Evolutionary conservation across 2,797 vertebrate genomes (phyloP).

Genomic region (Poeciliopsis turneri): DNA sequence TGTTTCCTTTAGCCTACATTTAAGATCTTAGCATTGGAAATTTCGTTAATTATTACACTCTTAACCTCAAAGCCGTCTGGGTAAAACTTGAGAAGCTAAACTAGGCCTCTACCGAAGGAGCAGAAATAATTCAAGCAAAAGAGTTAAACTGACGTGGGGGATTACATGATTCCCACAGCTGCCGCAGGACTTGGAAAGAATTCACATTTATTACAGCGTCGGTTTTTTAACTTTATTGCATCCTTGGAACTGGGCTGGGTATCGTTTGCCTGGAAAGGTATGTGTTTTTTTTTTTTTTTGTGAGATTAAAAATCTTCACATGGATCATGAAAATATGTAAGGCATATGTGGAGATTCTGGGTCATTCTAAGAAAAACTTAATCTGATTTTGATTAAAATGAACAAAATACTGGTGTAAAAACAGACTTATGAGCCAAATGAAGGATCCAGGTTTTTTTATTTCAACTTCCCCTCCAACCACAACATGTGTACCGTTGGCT

Average conservation of each 20-base stretch:
- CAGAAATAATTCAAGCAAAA: slow-evolving; percentile 28
- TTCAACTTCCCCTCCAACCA: neutral
- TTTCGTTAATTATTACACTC: slow-evolving; percentile 47
- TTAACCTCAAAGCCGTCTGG: slow-evolving; percentile 15
- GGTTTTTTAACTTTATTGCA: slow-evolving; percentile 3
- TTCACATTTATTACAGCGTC: neutral
- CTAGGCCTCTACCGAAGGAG: slow-evolving; percentile 24
- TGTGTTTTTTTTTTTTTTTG: neutral
- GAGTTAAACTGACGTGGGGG: slow-evolving; percentile 30
- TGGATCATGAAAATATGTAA: neutral
- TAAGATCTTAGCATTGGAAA: slow-evolving; percentile 27
- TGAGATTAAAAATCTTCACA: neutral
- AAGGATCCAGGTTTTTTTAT: neutral
- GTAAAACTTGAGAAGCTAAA: slow-evolving; percentile 21
- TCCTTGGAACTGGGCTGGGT: neutral
- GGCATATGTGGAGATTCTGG: neutral
- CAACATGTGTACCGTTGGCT: neutral
- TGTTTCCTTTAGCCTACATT: slow-evolving; percentile 33
- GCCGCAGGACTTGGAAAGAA: neutral
- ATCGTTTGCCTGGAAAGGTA: neutral
- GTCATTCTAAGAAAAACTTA: neutral
- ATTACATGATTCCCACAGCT: slow-evolving; percentile 14
- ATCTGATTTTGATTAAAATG: neutral
- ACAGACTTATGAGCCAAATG: neutral
- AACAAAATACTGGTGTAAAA: neutral